Percentiles rank a stretch among this genome's conserved stretches.
Conservation (phyloP, 1,140 invertebrate species). For the honey bee (Apis mellifera) region Amel_HAv3.1 CM009945.2:5737501-5738000, state of each 20-base stretch:
- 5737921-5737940: slow-evolving; percentile 8
- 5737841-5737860: slow-evolving; percentile 97
- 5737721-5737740: slow-evolving; percentile 97
- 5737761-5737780: slow-evolving; percentile 95
- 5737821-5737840: slow-evolving; percentile 94
- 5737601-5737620: slow-evolving; percentile 92
- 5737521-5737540: slow-evolving; percentile 35
- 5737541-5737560: slow-evolving; percentile 87
- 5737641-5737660: slow-evolving; percentile 93
- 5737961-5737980: slow-evolving; percentile 59
- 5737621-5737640: slow-evolving; percentile 91
- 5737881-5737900: slow-evolving; percentile 95
- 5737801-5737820: slow-evolving; percentile 92
- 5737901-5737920: slow-evolving; percentile 74
- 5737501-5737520: neutral
- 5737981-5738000: slow-evolving; percentile 60
- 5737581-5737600: slow-evolving; percentile 92
- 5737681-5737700: slow-evolving; percentile 98
- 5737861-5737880: slow-evolving; percentile 95
- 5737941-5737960: slow-evolving; percentile 34
- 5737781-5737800: slow-evolving; percentile 89
- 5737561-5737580: slow-evolving; percentile 88
- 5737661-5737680: slow-evolving; percentile 99
- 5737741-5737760: slow-evolving; percentile 95
- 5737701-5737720: slow-evolving; percentile 96